Evolutionary conservation across 2,113 vertebrate species (phyloP).

Genomic region (Perca flavescens): DNA sequence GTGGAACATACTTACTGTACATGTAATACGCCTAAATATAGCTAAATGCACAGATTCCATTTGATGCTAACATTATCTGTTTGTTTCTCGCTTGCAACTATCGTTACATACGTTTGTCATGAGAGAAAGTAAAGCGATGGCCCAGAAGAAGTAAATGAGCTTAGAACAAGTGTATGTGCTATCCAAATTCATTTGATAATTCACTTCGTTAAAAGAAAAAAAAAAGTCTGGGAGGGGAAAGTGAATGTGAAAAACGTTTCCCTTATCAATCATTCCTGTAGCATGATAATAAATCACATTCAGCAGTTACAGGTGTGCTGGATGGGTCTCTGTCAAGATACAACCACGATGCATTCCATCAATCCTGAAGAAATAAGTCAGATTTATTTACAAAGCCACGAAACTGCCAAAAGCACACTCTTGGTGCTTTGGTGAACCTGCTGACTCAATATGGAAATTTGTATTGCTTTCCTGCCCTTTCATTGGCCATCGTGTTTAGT

Average conservation of each 20-base stretch:
- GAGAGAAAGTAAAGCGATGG: neutral
- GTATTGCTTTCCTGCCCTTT: constrained; percentile 60
- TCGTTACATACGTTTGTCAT: neutral
- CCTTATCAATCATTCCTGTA: neutral
- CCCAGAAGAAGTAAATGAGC: too few relatives aligned
- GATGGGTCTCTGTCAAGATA: too few relatives aligned
- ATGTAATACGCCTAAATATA: neutral
- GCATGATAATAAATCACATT: neutral
- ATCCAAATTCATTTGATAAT: too few relatives aligned
- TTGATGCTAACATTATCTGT: neutral
- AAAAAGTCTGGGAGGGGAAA: too few relatives aligned
- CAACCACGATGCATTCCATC: neutral
- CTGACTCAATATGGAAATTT: constrained; percentile 51
- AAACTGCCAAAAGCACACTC: neutral
- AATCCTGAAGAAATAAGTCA: neutral
- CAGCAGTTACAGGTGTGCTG: neutral
- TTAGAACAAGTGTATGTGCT: too few relatives aligned
- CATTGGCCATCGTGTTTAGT: constrained; percentile 36
- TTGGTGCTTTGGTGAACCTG: constrained; percentile 8
- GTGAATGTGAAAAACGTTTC: too few relatives aligned
- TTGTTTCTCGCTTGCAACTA: neutral
- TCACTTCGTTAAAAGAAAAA: too few relatives aligned
- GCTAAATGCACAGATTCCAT: neutral
- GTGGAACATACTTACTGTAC: neutral
- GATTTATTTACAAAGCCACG: neutral